Conservation (phyloP, 1,140 invertebrate genomes). For the Drosophila setifemur region DNA sequence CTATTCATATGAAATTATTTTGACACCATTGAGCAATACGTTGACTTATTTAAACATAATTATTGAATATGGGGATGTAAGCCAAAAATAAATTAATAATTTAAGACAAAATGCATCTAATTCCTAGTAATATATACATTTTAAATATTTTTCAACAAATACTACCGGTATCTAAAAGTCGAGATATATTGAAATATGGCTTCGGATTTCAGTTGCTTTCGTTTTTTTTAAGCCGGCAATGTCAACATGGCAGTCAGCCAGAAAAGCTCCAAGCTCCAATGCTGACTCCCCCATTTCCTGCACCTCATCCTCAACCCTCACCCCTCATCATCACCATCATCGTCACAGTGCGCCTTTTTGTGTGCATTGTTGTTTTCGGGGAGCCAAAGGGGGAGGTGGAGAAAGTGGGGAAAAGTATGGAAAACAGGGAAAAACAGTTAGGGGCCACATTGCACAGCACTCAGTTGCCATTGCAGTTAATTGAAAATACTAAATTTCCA, state of each 20-base stretch:
- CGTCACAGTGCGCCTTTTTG: constrained; percentile 67
- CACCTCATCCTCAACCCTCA: neutral
- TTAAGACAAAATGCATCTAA: too few species aligned
- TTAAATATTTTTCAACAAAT: too few species aligned
- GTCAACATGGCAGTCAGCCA: constrained; percentile 65
- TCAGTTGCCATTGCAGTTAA: constrained; percentile 74
- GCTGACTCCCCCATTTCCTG: neutral
- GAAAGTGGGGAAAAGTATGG: neutral
- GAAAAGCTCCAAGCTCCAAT: constrained; percentile 15
- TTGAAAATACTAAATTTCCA: constrained; percentile 82
- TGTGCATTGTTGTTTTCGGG: constrained; percentile 64
- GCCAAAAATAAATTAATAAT: too few species aligned
- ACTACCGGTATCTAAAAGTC: neutral
- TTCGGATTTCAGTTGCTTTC: constrained; percentile 11
- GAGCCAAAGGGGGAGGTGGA: neutral
- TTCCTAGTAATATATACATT: too few species aligned
- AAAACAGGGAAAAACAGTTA: neutral
- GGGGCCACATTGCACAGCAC: constrained; percentile 12
- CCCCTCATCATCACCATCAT: constrained; percentile 5
- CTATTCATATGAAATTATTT: too few species aligned
- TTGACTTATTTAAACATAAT: too few species aligned
- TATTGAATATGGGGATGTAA: too few species aligned
- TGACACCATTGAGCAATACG: too few species aligned
- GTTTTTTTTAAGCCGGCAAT: constrained; percentile 32
- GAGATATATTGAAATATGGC: neutral